These are phyloP conservation scores for Periophthalmus magnuspinnatus DNA, from an alignment of 2,797 vertebrate genomes.

Conservation along the genomic window DNA sequence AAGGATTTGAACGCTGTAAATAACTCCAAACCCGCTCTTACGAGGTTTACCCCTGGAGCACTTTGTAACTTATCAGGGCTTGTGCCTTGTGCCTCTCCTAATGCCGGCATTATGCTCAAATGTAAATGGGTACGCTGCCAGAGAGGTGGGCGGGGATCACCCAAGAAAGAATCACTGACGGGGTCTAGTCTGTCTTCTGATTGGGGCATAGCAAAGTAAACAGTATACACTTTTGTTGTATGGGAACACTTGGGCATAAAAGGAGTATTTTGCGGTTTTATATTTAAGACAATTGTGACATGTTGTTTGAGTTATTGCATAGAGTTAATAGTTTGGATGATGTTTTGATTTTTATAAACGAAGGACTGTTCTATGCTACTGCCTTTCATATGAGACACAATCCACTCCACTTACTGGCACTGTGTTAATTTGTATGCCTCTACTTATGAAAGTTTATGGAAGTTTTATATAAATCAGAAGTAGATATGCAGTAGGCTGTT, in stretches of 20 bases:
- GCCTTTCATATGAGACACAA: too few species aligned
- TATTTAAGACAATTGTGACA: conserved; percentile 49
- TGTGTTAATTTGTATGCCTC: neutral
- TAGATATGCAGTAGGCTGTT: too few species aligned
- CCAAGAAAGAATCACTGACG: conserved; percentile 76
- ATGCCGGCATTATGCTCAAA: conserved; percentile 85
- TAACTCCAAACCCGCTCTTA: conserved; percentile 85
- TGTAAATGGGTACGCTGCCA: conserved; percentile 84
- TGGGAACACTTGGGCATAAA: conserved; percentile 58
- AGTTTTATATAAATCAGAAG: too few species aligned
- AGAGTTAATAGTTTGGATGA: neutral
- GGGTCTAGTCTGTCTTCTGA: conserved; percentile 79
- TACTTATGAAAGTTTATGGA: too few species aligned
- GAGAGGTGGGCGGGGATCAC: conserved; percentile 82
- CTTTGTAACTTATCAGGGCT: conserved; percentile 86
- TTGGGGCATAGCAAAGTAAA: conserved; percentile 74
- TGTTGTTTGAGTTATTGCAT: conserved; percentile 19
- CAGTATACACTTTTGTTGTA: conserved; percentile 69
- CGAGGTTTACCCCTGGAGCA: conserved; percentile 83
- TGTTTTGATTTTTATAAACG: neutral
- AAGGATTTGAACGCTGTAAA: conserved; percentile 86
- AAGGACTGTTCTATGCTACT: neutral
- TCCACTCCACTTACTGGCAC: too few species aligned
- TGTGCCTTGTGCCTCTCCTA: conserved; percentile 81
- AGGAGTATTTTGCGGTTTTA: conserved; percentile 51